Base-by-base conservation (phyloP, 1,140 invertebrate genomes). In the Plectrocnemia conspersa region DNA sequence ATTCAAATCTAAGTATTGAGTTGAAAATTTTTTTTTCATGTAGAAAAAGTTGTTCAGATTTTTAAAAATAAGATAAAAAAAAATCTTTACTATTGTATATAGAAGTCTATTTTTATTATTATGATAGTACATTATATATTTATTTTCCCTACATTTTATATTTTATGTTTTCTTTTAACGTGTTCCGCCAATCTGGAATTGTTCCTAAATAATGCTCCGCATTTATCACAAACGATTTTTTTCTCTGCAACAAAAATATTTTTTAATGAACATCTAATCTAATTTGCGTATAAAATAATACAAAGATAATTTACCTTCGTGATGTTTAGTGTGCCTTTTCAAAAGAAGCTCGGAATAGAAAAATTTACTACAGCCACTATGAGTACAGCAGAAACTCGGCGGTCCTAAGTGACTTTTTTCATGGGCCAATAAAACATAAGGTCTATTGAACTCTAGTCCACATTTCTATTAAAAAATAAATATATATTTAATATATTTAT, bases 381-480 rank as follows among this genome's bases (percentile, higher is more conserved):
- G 36, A 2, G 53, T 29, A 27, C 59, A 61, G 21, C 49, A 11
- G 13, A 56, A 11, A 10, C 47, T 29, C 19, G 54, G 58, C 19
- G 47, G 38, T 15, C 40, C 49, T 16, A 44, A 25, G 33, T 61
- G 54, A 40, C 24, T 54, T 50, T 54, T 53, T 54, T 61, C 50
- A 45, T 61, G 59, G 7, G 50, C 44, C 4, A 16, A 38, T 13
- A 61, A 24, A 25, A 49, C 22, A 52, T 61, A 61, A 45, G 40
- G n/a, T 21, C 55, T 29, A 16, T 32, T 40, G 40, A 61, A 61
- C 38, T 16, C 33, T 29, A 19, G 21, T 7, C 50, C 50, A 29
- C 59, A 61, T 49, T 36, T 54, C 59, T 61, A 32, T 16, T 16
- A 29, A 50, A 54, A 50, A 36, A 53, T 13, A 35, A 49, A 40